phyloP scores from a whole-genome alignment of 2,113 vertebrate genomes.

The Pangasianodon gigas region DNA sequence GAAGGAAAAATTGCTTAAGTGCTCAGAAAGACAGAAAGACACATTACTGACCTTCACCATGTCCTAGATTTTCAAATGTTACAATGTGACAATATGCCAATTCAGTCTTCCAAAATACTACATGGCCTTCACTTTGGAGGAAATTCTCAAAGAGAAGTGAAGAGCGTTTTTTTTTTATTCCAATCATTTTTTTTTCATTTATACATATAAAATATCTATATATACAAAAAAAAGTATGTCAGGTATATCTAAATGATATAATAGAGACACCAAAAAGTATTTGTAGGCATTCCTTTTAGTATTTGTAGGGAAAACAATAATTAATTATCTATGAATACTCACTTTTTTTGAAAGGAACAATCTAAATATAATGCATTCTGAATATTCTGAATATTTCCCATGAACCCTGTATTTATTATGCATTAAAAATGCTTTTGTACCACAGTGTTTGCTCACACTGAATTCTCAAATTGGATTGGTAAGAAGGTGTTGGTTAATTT shows the following conservation, averaged over 20 bases:
- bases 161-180: background rate
- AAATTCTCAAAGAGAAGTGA: background rate
- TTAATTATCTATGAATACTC: background rate
- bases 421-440: background rate
- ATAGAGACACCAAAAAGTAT: too few species aligned
- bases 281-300: background rate
- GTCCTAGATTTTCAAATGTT: constrained; percentile 16
- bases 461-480: background rate
- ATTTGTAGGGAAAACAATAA: background rate
- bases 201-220: too few species aligned
- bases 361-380: background rate
- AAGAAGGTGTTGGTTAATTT: background rate
- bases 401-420: background rate
- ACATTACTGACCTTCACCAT: constrained; percentile 8
- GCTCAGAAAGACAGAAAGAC: background rate
- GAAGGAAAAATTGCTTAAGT: constrained; percentile 26
- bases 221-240: background rate
- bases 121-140: too few species aligned
- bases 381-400: background rate
- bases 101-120: background rate
- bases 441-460: background rate
- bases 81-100: background rate
- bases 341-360: background rate
- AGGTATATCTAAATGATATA: background rate
- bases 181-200: background rate